These are phyloP conservation scores for Drosophila flavopinicola DNA, from an alignment of 2,888 invertebrate species.

Conservation along the genomic window DNA sequence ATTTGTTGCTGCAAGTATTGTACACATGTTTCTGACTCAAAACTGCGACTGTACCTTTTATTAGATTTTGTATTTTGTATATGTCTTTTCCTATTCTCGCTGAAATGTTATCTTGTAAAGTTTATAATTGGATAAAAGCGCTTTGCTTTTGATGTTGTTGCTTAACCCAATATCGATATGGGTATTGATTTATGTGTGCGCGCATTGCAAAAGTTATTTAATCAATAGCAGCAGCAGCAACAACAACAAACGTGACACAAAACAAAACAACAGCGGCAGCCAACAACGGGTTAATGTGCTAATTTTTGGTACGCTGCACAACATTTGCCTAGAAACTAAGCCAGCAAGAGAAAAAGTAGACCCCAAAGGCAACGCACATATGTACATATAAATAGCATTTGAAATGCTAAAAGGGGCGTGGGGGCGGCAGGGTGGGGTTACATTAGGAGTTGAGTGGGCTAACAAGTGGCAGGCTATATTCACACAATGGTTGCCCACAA, in stretches of 20 bases:
- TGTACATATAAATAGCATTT: conserved; percentile 48
- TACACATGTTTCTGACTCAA: conserved; percentile 52
- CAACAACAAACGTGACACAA: conserved; percentile 40
- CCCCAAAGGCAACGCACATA: conserved; percentile 4
- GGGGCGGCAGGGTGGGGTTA: background rate
- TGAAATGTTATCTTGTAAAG: conserved; percentile 30
- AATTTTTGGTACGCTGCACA: conserved; percentile 57
- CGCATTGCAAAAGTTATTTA: conserved; percentile 65
- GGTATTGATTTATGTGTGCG: conserved; percentile 49
- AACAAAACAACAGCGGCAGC: conserved; percentile 33
- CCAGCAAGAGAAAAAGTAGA: conserved; percentile 11
- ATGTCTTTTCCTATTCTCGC: background rate
- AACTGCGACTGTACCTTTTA: conserved; percentile 48
- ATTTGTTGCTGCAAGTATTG: conserved; percentile 54
- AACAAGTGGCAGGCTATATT: conserved; percentile 58
- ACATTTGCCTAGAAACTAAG: conserved; percentile 36
- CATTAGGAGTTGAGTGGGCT: conserved; percentile 13
- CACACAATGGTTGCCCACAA: conserved; percentile 59
- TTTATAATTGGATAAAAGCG: conserved; percentile 62
- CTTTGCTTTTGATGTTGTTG: conserved; percentile 46
- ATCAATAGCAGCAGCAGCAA: conserved; percentile 62
- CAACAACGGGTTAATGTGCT: conserved; percentile 76
- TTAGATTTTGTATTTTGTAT: too few relatives aligned
- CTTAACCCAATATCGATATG: conserved; percentile 47
- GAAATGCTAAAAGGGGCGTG: background rate